Base-by-base conservation (phyloP, 2,888 invertebrate species). In the Odontocerum albicorne region DNA sequence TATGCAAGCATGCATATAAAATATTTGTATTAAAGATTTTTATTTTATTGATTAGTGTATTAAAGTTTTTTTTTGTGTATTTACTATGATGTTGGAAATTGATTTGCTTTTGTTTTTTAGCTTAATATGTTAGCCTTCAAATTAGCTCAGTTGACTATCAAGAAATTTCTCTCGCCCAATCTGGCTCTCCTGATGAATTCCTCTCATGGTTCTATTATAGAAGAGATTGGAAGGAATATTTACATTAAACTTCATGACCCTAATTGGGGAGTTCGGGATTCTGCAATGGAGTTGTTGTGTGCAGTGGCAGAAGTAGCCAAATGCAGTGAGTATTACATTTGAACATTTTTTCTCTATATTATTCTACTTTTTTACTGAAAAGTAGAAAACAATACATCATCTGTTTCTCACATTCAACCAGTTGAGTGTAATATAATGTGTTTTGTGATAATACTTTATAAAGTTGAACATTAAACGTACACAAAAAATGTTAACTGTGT, bases 201-300 rank as follows among this genome's bases (percentile, higher is more conserved):
- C 13, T 74, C 83, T 45, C 78, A 82, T 2, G 84, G 85, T 2
- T 81, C 84, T 0, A 74, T 83, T 0, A 80, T 88, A 68, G 78
- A 83, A 56, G 80, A 82, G 55, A 70, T 90, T 6, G 88, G 87
- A 0, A 79, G 82, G 8, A 80, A 88, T 8, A 77, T 92, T 3
- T 81, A 81, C 44, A 80, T 81, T 67, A 85, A 88, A 66, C 73
- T 90, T 66, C 85, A 88, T 62, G 88, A 89, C 65, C 70, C 77
- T 2, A 77, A 84, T 43, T 92, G 91, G 92, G 90, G 91, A 68
- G 83, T 91, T 1, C 77, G 90, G 32, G 91, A 92, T 63, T 87
- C 87, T 3, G 85, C 88, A 0, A 66, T 91, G 19, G 90, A 92
- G 68, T 72, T 90, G 33, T 70, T 91, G 4, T 80, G 81, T 36